Evolutionary conservation across 2,113 vertebrate species (phyloP).

Genomic region (Todiramphus saurophagus): DNA sequence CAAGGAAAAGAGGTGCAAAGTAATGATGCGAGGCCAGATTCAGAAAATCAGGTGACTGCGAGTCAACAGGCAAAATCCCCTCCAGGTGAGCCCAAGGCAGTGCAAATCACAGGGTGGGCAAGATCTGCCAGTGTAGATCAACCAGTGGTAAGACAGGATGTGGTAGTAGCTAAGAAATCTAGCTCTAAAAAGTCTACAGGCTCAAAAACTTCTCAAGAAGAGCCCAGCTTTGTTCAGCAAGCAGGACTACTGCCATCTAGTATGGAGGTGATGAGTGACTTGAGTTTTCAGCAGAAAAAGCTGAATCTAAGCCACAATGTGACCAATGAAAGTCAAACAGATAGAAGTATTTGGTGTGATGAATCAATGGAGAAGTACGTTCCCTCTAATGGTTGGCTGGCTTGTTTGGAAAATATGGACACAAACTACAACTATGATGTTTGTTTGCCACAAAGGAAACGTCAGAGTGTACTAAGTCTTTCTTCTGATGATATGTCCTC

Average conservation of each 20-base stretch:
- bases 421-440: background rate
- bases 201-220: conserved; percentile 28
- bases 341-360: conserved; percentile 50
- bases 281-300: conserved; percentile 50
- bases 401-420: conserved; percentile 38
- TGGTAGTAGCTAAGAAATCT: conserved; percentile 19
- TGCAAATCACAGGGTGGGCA: conserved; percentile 10
- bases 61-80: background rate
- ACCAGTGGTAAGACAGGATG: conserved; percentile 6
- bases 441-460: conserved; percentile 33
- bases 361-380: conserved; percentile 22
- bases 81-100: conserved; percentile 12
- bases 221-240: conserved; percentile 22
- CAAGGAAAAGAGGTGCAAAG: conserved; percentile 42
- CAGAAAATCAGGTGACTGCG: background rate
- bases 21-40: conserved; percentile 10
- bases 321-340: conserved; percentile 6
- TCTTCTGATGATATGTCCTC: conserved; percentile 67
- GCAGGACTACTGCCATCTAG: conserved; percentile 19
- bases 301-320: background rate
- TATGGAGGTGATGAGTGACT: conserved; percentile 33
- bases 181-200: conserved; percentile 21
- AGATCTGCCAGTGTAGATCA: conserved; percentile 11
- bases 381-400: conserved; percentile 48
- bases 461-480: conserved; percentile 49